These are phyloP conservation scores for Thaleichthys pacificus DNA, from an alignment of 2,797 vertebrate genomes.

Conservation along the genomic window DNA sequence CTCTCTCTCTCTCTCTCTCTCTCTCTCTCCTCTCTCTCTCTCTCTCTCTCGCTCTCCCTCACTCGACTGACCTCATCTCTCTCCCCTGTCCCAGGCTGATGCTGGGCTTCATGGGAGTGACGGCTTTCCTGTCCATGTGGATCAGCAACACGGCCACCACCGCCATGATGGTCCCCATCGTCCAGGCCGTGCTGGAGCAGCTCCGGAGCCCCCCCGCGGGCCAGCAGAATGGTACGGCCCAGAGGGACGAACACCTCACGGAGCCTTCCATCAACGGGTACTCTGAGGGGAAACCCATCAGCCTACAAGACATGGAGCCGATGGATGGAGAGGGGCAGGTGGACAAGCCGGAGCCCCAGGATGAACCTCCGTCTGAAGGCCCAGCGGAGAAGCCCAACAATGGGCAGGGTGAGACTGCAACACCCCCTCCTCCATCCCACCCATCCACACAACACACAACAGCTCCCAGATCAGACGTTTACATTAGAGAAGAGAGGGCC, in stretches of 20 bases:
- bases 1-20: too few species aligned
- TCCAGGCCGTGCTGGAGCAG: conserved; percentile 88
- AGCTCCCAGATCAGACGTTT: too few species aligned
- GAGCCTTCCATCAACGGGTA: neutral
- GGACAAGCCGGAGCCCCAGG: conserved; percentile 24
- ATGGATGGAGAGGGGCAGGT: conserved; percentile 33
- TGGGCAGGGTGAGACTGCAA: neutral
- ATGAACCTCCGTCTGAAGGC: conserved; percentile 42
- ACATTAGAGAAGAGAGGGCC: neutral
- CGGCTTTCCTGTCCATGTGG: conserved; percentile 98
- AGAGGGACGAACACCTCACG: too few species aligned
- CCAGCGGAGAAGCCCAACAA: conserved; percentile 15
- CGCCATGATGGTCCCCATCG: conserved; percentile 96
- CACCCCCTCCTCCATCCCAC: neutral
- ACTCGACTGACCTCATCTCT: neutral
- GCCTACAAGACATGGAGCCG: conserved; percentile 9
- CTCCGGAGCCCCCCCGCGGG: conserved; percentile 58
- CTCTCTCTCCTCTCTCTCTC: too few species aligned
- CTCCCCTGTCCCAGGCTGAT: conserved; percentile 77
- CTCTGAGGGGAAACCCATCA: conserved; percentile 7
- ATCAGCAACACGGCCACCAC: conserved; percentile 95
- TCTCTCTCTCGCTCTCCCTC: too few species aligned
- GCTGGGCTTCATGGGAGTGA: conserved; percentile 94
- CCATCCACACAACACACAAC: neutral
- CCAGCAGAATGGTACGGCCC: conserved; percentile 19